These are phyloP conservation scores for Archips xylosteana DNA, from an alignment of 2,888 invertebrate species.

Conservation along the genomic window DNA sequence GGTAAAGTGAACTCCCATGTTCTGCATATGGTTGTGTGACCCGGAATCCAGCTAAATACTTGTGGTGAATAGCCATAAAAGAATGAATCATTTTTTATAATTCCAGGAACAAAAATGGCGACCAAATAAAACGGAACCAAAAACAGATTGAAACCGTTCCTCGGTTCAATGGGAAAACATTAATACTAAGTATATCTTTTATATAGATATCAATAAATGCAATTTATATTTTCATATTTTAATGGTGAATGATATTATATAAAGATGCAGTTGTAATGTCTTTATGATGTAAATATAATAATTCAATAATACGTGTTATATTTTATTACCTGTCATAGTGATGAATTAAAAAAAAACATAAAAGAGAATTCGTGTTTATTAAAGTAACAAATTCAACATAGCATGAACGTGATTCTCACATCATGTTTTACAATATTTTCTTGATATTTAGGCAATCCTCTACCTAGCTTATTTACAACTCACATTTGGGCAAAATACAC, in stretches of 20 bases:
- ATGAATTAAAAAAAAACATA: slow-evolving; percentile 4
- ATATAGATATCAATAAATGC: slow-evolving; percentile 44
- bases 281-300: slow-evolving; percentile 71
- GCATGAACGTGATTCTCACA: slow-evolving; percentile 6
- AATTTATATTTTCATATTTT: slow-evolving; percentile 61
- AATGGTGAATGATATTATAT: slow-evolving; percentile 59
- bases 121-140: slow-evolving; percentile 77
- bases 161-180: slow-evolving; percentile 44
- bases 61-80: not conserved
- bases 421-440: slow-evolving; percentile 39
- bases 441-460: slow-evolving; percentile 4
- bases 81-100: slow-evolving; percentile 43
- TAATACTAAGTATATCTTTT: slow-evolving; percentile 61
- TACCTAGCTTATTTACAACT: slow-evolving; percentile 14
- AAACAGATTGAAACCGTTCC: slow-evolving; percentile 62
- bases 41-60: not conserved
- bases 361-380: slow-evolving; percentile 32
- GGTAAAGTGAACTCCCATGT: too few relatives aligned
- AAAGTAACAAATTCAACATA: slow-evolving; percentile 35
- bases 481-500: slow-evolving; percentile 8
- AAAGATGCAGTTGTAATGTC: slow-evolving; percentile 60
- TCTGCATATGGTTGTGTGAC: too few relatives aligned
- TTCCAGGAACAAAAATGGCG: slow-evolving; percentile 84
- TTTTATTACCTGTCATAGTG: slow-evolving; percentile 45
- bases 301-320: slow-evolving; percentile 54